Evolutionary conservation across 1,140 invertebrate species (phyloP).

Genomic region (Camponotus vicinus): DNA sequence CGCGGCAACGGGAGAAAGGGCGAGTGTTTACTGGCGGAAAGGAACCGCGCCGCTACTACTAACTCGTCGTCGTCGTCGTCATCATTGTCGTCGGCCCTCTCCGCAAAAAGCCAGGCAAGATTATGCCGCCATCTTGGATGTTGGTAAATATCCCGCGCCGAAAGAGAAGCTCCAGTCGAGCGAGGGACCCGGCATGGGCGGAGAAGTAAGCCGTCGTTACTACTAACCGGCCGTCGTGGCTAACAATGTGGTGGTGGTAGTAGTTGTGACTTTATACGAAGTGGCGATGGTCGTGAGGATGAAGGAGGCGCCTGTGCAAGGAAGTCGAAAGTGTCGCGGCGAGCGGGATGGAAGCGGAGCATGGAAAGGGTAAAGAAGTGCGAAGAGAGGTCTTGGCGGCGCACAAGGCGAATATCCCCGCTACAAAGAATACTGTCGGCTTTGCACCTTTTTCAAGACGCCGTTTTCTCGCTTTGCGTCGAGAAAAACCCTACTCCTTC

Average conservation of each 20-base stretch:
- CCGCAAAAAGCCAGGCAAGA: slow-evolving; percentile 78
- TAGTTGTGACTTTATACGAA: slow-evolving; percentile 51
- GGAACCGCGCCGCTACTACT: slow-evolving; percentile 56
- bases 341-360: not conserved
- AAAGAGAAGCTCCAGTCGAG: slow-evolving; percentile 73
- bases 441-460: slow-evolving; percentile 85
- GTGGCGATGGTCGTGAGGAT: slow-evolving; percentile 47
- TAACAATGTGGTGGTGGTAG: not conserved
- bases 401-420: slow-evolving; percentile 76
- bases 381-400: slow-evolving; percentile 82
- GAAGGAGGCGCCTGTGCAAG: slow-evolving; percentile 47
- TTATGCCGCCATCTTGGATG: slow-evolving; percentile 85
- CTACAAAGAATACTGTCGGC: slow-evolving; percentile 85
- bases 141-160: slow-evolving; percentile 85
- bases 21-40: slow-evolving; percentile 70
- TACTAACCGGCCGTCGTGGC: slow-evolving; percentile 23
- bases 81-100: slow-evolving; percentile 70
- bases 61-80: slow-evolving; percentile 71
- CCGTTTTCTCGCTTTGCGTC: slow-evolving; percentile 78
- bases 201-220: slow-evolving; percentile 71
- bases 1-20: slow-evolving; percentile 68
- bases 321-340: slow-evolving; percentile 44
- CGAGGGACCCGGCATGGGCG: slow-evolving; percentile 70
- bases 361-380: slow-evolving; percentile 80
- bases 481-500: slow-evolving; percentile 57